Base-by-base conservation (phyloP, 2,888 invertebrate species). In the Diplolepis rosae region DNA sequence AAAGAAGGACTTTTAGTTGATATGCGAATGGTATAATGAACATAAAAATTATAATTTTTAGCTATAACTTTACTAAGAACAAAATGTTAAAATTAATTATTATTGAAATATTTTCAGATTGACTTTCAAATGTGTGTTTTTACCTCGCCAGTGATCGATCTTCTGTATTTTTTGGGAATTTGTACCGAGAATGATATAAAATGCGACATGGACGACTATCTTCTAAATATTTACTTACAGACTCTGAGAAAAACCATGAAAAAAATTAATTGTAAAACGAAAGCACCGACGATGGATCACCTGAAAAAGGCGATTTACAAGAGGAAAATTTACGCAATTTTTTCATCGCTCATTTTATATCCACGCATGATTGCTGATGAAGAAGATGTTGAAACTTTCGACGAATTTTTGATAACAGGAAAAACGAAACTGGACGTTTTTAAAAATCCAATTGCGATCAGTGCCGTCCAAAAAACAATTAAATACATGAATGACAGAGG, bases 111-210 rank as follows among this genome's bases (percentile, higher is more conserved):
- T 35, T 56, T 56, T 22, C 6, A 56, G 56, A 13, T 56, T 30
- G 56, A 56, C 22, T 56, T 22, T 56, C 56, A 56, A 24, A 74
- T 83, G 77, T 48, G 73, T 6, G 75, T 78, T n/a, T 84, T 82
- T 51, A 75, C 79, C 1, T 83, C 84, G 4, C 83, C 84, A 1
- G 82, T 71, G 2, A 78, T 84, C 28, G 84, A 84, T 45, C 51
- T 85, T 15, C 13, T 80, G 0, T 80, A 84, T 35, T 83, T 82
- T 13, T 68, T 83, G n/a, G 77, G 75, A 22, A 78, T 69, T n/a
- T 80, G 81, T 65, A 82, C 81, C 0, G 77, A 78, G 13, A 32
- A 71, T 3, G 65, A 74, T 13, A 24, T 83, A 5, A 79, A 77
- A 11, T 76, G 75, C 56, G 77, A 75, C 3, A 76, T 77, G 2